phyloP scores from a whole-genome alignment of 2,113 vertebrate genomes.

The Heloderma charlesbogerti region DNA sequence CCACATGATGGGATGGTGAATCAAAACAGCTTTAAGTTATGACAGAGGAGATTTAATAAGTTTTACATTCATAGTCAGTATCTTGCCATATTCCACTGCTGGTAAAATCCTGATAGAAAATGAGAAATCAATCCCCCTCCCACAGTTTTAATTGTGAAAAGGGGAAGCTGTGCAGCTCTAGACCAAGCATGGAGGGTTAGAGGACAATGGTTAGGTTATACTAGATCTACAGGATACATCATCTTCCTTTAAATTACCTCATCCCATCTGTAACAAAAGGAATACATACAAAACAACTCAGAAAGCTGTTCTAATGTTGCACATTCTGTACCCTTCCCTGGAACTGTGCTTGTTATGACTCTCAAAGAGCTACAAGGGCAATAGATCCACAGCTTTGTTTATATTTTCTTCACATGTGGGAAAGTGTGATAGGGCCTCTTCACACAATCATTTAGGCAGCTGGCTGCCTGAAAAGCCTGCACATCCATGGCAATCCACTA shows the following conservation, averaged over 20 bases:
- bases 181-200: not conserved
- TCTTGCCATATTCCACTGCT: not conserved
- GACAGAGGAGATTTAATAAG: conserved; percentile 3
- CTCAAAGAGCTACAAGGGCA: conserved; percentile 19
- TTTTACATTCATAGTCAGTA: conserved; percentile 14
- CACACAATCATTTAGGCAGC: conserved; percentile 14
- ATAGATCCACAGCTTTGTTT: not conserved
- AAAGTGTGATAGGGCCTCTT: conserved; percentile 51
- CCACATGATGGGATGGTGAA: not conserved
- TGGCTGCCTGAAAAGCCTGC: conserved; percentile 51
- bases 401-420: conserved; percentile 50
- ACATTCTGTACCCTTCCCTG: conserved; percentile 26
- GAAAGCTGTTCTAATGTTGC: not conserved
- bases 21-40: not conserved
- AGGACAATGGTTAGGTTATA: rapidly evolving
- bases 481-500: not conserved
- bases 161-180: not conserved
- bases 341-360: conserved; percentile 40
- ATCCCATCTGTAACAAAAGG: conserved; percentile 12
- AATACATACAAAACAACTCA: conserved; percentile 11
- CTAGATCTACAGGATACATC: not conserved
- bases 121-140: conserved; percentile 3
- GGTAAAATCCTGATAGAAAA: conserved; percentile 41
- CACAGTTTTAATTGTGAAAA: conserved; percentile 19
- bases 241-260: conserved; percentile 7